Evolutionary conservation across 92 coral and sea anemone genomes (phyloP), one percentile per base, ranked within the genome.

Genomic region (Pocillopora meandrina): DNA sequence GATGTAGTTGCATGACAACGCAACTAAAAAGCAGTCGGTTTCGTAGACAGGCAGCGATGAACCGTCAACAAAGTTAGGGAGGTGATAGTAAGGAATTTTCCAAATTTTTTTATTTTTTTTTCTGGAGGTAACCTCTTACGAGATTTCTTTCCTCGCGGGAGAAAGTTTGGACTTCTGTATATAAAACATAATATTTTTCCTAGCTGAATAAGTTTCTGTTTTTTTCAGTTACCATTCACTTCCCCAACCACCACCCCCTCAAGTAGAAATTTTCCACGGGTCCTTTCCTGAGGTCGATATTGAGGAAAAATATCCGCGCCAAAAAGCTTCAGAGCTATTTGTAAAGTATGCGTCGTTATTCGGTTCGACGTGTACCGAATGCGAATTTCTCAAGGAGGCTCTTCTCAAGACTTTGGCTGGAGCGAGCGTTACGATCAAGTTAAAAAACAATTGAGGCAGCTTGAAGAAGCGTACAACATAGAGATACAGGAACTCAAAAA

Each of bases 271-370:
- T 2, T 42, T 23, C 26, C 49, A 42, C 3, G 3, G 49, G 49
- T 42, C 49, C 49, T 42, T 42, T 42, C 49, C 49, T 42, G 49
- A 42, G 49, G 49, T 6, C 49, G 49, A 42, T 6, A 42, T 42
- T 2, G 49, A 42, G 4, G 26, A 42, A 42, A 42, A 42, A 42
- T 6, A 42, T 42, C 49, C 49, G 2, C 78, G 85, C 65, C 60
- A 71, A 84, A 83, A 74, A 56, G 79, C 87, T 15, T 85, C 73
- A 17, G 61, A 61, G 31, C 66, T 89, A 3, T 89, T 89, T 55
- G 58, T 78, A 61, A 89, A 89, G 72, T 89, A 79, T 55, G 92
- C 92, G 17, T 75, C 89, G 12, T 67, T 78, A 10, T 33, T 74
- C 15, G 92, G 92, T 18, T 79, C 89, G 33, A 72, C 92, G 19